A percentile compares a stretch with the other conserved stretches of the same genome.
Conservation (phyloP, 92 coral and sea anemone species). For the Anthopleura xanthogrammica region DNA sequence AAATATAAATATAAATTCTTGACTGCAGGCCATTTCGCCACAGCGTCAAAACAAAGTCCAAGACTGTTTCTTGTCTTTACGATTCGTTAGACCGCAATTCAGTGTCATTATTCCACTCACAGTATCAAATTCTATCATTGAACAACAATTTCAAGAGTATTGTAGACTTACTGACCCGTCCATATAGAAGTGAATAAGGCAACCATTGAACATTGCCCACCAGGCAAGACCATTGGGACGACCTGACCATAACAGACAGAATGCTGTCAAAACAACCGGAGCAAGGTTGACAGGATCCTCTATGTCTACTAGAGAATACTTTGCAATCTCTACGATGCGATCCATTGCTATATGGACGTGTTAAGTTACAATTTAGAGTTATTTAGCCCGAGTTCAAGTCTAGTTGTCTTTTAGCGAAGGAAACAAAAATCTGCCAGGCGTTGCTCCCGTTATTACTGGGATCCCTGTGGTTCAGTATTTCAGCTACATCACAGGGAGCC, state of each 20-base stretch:
- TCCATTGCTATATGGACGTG: neutral
- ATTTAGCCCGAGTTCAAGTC: neutral
- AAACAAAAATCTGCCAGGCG: neutral
- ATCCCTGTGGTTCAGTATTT: neutral
- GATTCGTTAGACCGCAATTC: no score
- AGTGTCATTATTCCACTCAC: no score
- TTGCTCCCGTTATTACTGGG: neutral
- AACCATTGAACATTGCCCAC: conserved; percentile 92
- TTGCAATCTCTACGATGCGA: conserved; percentile 52
- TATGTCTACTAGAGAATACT: conserved; percentile 72
- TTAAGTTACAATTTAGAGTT: neutral
- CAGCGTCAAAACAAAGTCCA: no score
- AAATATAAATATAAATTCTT: no score
- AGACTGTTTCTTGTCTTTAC: no score
- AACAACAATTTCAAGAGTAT: no score
- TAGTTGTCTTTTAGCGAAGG: neutral
- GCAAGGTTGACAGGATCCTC: conserved; percentile 77
- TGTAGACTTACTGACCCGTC: conserved; percentile 59
- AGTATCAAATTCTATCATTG: no score
- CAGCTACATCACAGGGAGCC: neutral
- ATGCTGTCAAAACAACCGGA: conserved; percentile 63
- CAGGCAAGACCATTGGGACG: conserved; percentile 77
- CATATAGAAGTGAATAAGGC: conserved; percentile 93
- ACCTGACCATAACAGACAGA: conserved; percentile 77
- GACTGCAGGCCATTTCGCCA: no score